Evolutionary conservation across 2,797 vertebrate species (phyloP).

Genomic region (Amblyopsis hoosieri): DNA sequence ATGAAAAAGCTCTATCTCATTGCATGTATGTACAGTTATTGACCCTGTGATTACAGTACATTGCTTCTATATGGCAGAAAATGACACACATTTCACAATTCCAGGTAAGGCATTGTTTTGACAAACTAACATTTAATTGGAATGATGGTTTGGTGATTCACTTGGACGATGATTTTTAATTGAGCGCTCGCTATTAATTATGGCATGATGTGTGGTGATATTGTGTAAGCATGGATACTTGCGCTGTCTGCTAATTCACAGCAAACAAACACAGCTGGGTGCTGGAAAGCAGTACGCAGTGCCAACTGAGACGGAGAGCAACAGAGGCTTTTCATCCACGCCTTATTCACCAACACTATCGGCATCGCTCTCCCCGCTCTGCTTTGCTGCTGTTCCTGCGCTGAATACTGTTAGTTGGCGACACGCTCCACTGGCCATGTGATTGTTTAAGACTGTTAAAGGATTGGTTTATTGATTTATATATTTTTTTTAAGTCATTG

Average conservation of each 20-base stretch:
- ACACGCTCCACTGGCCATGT: slow-evolving; percentile 26
- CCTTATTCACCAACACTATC: slow-evolving; percentile 46
- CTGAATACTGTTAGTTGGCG: slow-evolving; percentile 13
- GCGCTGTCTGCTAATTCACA: slow-evolving; percentile 75
- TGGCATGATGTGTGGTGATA: slow-evolving; percentile 66
- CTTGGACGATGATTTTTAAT: slow-evolving; percentile 60
- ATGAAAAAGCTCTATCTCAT: slow-evolving; percentile 13
- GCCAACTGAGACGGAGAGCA: slow-evolving; percentile 47
- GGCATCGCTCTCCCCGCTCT: slow-evolving; percentile 18
- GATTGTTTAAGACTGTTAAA: slow-evolving; percentile 24
- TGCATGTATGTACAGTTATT: slow-evolving; percentile 17
- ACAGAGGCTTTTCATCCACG: slow-evolving; percentile 48
- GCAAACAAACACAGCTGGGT: slow-evolving; percentile 81
- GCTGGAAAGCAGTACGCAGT: slow-evolving; percentile 59
- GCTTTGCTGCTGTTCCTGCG: neutral
- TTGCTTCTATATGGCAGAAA: neutral
- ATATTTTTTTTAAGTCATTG: slow-evolving; percentile 14
- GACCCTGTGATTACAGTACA: neutral
- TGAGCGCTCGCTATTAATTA: slow-evolving; percentile 71
- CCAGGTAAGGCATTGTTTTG: slow-evolving; percentile 49
- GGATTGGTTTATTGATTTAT: neutral
- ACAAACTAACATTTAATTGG: slow-evolving; percentile 40
- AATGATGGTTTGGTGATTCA: slow-evolving; percentile 59
- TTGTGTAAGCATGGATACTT: slow-evolving; percentile 68
- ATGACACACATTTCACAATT: slow-evolving; percentile 1